Conservation (phyloP, 2,797 vertebrate species). For the Erethizon dorsatum region DNA sequence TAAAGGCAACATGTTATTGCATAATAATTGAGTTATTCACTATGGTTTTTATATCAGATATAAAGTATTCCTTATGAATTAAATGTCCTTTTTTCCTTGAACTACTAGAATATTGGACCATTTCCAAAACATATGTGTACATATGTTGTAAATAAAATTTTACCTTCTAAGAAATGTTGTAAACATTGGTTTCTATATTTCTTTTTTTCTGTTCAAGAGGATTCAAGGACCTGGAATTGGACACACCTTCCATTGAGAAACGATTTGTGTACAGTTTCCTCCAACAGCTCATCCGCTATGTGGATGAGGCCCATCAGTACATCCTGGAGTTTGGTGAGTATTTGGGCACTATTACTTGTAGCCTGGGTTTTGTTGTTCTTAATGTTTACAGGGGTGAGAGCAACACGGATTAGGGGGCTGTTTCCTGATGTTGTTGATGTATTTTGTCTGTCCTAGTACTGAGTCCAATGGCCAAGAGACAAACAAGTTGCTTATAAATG, state of each 20-base stretch:
- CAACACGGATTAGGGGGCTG: not conserved
- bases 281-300: conserved; percentile 96
- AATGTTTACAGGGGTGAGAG: not conserved
- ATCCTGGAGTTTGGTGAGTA: conserved; percentile 96
- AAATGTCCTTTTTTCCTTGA: conserved; percentile 40
- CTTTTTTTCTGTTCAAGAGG: conserved; percentile 90
- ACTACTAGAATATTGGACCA: not conserved
- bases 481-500: not conserved
- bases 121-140: not conserved
- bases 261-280: conserved; percentile 98
- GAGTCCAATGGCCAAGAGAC: not conserved
- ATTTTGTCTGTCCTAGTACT: not conserved
- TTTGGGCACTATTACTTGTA: not conserved
- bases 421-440: not conserved
- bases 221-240: conserved; percentile 95
- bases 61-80: not conserved
- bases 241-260: conserved; percentile 97
- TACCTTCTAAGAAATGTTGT: not conserved
- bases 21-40: not conserved
- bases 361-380: not conserved
- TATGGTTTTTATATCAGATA: not conserved
- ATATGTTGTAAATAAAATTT: not conserved
- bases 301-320: conserved; percentile 96
- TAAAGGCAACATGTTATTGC: not conserved
- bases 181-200: not conserved